A percentile compares a stretch with the other conserved stretches of the same genome.
Conservation (phyloP, 2,797 vertebrate genomes). For the Cetoscarus ocellatus region DNA sequence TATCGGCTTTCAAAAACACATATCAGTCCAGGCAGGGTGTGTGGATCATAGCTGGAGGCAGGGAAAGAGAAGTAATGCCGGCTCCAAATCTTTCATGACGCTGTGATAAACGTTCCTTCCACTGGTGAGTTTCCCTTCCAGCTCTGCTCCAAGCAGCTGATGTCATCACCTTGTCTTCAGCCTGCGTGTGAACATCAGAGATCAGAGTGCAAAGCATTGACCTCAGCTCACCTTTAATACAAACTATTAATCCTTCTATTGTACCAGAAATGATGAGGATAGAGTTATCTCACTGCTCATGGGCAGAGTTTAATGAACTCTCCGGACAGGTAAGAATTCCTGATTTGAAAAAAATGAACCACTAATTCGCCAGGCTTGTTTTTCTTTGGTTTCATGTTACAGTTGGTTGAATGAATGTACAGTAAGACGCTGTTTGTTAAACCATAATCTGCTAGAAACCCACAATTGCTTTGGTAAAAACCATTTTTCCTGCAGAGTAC, state of each 20-base stretch:
- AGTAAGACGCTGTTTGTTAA: conserved; percentile 12
- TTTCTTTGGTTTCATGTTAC: not conserved
- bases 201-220: conserved; percentile 6
- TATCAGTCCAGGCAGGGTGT: conserved; percentile 1
- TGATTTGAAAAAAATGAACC: not conserved
- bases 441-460: conserved; percentile 20
- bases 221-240: conserved; percentile 26
- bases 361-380: not conserved
- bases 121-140: conserved; percentile 28
- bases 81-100: conserved; percentile 50
- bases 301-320: not conserved
- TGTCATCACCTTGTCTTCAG: conserved; percentile 51
- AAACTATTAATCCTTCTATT: not conserved
- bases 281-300: not conserved
- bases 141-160: conserved; percentile 31
- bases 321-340: not conserved
- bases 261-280: not conserved
- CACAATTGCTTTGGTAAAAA: conserved; percentile 30
- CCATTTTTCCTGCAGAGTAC: conserved; percentile 5
- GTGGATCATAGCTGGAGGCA: conserved; percentile 45
- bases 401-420: not conserved
- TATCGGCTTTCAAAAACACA: conserved; percentile 18
- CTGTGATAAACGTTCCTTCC: conserved; percentile 45
- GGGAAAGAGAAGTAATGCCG: conserved; percentile 53
- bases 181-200: not conserved